These are phyloP conservation scores for Chiloscyllium plagiosum DNA, from an alignment of 2,113 vertebrate genomes.

Conservation along the genomic window DNA sequence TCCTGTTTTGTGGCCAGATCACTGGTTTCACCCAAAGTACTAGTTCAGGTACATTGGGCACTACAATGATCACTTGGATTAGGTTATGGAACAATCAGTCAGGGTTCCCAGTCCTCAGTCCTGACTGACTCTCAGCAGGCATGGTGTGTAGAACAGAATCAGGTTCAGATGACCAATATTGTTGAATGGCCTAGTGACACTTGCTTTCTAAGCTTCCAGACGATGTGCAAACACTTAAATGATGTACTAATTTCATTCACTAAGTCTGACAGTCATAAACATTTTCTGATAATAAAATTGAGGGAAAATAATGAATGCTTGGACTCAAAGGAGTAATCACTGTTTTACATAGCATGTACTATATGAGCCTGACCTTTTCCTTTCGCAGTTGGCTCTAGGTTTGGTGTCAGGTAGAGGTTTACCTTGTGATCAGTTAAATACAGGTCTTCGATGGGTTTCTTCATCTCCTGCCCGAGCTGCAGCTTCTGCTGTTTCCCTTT, in stretches of 20 bases:
- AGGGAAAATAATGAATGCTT: background rate
- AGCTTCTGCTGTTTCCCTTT: slow-evolving; percentile 80
- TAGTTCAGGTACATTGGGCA: background rate
- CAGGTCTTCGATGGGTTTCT: slow-evolving; percentile 93
- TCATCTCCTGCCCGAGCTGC: slow-evolving; percentile 84
- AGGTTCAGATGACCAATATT: background rate
- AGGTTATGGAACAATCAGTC: too few relatives aligned
- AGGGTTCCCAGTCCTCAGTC: too few relatives aligned
- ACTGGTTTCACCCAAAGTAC: background rate
- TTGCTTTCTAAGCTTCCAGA: background rate
- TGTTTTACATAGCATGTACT: background rate
- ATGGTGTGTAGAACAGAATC: background rate
- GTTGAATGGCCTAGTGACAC: background rate
- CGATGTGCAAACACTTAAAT: too few relatives aligned
- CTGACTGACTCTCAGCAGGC: too few relatives aligned
- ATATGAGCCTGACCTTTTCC: background rate
- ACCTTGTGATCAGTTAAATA: slow-evolving; percentile 88
- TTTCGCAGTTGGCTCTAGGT: background rate
- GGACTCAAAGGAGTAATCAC: background rate
- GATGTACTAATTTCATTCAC: background rate
- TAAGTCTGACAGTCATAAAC: background rate
- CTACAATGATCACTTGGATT: background rate
- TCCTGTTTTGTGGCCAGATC: background rate
- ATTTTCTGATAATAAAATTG: background rate
- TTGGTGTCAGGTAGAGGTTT: background rate